phyloP scores from a whole-genome alignment of 2,113 vertebrate genomes.

The Crotophaga sulcirostris region DNA sequence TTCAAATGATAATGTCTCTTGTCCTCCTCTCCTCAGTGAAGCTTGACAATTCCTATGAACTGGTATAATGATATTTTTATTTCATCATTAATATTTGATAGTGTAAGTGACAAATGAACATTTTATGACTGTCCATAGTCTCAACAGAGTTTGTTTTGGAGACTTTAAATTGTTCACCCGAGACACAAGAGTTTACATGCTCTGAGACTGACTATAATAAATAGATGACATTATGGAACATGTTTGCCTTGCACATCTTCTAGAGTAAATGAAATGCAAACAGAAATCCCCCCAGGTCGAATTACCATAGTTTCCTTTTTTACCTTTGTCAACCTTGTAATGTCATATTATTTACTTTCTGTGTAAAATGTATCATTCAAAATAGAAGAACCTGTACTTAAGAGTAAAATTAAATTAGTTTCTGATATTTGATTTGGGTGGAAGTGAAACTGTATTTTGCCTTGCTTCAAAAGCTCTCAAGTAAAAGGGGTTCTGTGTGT shows the following conservation, averaged over 20 bases:
- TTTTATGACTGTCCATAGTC: neutral
- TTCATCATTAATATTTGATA: neutral
- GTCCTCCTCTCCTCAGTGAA: neutral
- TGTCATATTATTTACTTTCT: neutral
- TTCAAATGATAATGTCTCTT: neutral
- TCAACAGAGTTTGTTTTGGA: neutral
- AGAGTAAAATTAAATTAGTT: neutral
- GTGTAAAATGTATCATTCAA: neutral
- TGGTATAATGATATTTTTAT: slow-evolving; percentile 1
- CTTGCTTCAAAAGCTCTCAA: neutral
- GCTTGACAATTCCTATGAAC: neutral
- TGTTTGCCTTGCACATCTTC: neutral
- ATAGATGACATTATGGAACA: rapidly evolving
- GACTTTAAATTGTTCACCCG: neutral
- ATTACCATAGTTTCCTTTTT: neutral
- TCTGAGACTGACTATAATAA: neutral
- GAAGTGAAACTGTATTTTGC: neutral
- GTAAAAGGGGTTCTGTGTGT: neutral
- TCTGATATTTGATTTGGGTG: neutral
- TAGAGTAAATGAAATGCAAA: neutral
- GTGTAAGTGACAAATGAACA: neutral
- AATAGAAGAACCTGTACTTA: neutral
- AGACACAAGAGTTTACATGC: neutral
- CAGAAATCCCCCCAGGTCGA: neutral
- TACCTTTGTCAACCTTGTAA: neutral